A percentile compares a stretch with the other conserved stretches of the same genome.
These are phyloP conservation scores for Solenopsis invicta DNA, from an alignment of 1,140 invertebrate species.

Conservation along the genomic window DNA sequence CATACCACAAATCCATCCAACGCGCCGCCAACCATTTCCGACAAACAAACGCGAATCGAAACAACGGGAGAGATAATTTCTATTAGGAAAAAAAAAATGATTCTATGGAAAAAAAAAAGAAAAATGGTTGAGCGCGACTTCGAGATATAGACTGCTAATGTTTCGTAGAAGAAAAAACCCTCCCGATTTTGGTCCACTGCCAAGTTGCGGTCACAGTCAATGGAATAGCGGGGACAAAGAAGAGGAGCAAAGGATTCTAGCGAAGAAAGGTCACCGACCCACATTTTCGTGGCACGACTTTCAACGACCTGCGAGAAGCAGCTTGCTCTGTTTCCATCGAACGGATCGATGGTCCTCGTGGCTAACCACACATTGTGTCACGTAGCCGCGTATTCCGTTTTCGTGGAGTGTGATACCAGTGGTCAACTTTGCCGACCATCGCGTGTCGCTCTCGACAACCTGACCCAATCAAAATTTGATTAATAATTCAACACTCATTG, in stretches of 20 bases:
- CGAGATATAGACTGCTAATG: constrained; percentile 44
- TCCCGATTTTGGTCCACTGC: constrained; percentile 69
- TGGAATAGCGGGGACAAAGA: constrained; percentile 24
- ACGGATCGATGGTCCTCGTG: constrained; percentile 66
- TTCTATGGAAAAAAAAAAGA: constrained; percentile 4
- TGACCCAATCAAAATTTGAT: constrained; percentile 16
- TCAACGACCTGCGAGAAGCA: constrained; percentile 55
- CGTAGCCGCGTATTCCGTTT: constrained; percentile 15
- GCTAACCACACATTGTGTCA: constrained; percentile 63
- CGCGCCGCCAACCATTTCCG: too few species aligned
- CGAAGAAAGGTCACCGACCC: constrained; percentile 53
- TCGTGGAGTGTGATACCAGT: neutral
- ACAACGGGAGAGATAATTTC: neutral
- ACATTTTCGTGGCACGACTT: constrained; percentile 68
- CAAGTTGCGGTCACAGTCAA: constrained; percentile 73
- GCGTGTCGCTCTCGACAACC: neutral
- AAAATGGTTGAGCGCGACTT: neutral
- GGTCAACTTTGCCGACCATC: neutral
- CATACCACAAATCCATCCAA: constrained; percentile 13
- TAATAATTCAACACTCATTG: constrained; percentile 6
- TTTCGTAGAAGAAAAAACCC: constrained; percentile 48
- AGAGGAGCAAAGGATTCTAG: neutral
- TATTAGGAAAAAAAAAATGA: constrained; percentile 11
- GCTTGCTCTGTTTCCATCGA: constrained; percentile 36
- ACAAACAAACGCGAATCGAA: constrained; percentile 17